Conservation (phyloP, 1,140 invertebrate species). For the Catajapyx aquilonaris region DNA sequence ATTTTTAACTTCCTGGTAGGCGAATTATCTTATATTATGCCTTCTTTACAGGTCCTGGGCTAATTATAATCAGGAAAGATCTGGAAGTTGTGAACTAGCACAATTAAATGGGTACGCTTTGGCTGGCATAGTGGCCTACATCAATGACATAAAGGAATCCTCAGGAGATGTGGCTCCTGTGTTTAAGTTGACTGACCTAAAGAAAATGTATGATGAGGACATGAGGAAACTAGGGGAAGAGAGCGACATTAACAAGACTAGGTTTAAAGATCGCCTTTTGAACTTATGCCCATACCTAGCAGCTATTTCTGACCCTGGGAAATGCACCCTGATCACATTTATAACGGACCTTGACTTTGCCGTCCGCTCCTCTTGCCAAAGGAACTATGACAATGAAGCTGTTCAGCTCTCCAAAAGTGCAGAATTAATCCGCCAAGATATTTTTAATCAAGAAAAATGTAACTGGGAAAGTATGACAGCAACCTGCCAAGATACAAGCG, state of each 20-base stretch:
- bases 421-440: neutral
- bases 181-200: neutral
- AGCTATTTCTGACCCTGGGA: neutral
- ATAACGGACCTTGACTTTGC: neutral
- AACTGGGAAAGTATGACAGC: neutral
- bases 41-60: too few relatives aligned
- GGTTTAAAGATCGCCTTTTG: neutral
- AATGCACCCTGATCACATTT: neutral
- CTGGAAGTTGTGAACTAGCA: neutral
- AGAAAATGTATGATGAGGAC: neutral
- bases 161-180: neutral
- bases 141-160: neutral
- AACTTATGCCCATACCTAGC: neutral
- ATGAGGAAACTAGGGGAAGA: neutral
- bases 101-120: neutral
- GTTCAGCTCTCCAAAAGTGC: neutral
- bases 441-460: slow-evolving; percentile 2
- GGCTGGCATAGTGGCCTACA: neutral
- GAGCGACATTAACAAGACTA: neutral
- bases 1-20: too few relatives aligned
- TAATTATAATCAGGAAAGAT: neutral
- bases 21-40: too few relatives aligned
- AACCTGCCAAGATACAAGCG: neutral
- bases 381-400: neutral
- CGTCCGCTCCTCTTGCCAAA: neutral